Evolutionary conservation across 2,888 invertebrate species (phyloP), one percentile per base, ranked within the genome.

Genomic region (Lithophane semibrunnea): DNA sequence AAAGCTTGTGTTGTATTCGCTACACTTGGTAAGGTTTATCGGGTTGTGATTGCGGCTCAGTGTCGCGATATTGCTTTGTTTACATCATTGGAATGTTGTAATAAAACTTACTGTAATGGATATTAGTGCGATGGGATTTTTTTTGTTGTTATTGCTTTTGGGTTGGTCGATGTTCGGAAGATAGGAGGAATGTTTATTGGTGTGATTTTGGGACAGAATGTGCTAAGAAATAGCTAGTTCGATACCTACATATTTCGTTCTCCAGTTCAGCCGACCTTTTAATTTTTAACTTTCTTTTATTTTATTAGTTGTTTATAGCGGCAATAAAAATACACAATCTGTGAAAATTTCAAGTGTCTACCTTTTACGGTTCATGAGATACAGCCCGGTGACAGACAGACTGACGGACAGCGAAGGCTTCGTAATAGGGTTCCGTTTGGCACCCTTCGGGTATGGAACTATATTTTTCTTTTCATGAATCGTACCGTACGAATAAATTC

Each of bases 31-130:
- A 18, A n/a, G 44, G 44, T 66, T 82, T 73, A 52, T 29, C 10
- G 64, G 58, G 9, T 2, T 54, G 66, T 73, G 73, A 70, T 79
- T 84, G 52, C 42, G 49, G 64, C 68, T 83, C 73, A 64, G 42
- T 37, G 49, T 60, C 65, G 13, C 29, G 37, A 65, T 70, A 82
- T 84, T 79, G 65, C 60, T 84, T 80, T 84, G 75, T 82, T 71
- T 84, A 74, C 74, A 42, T 58, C 68, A 13, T 47, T 58, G 69
- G 73, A 73, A 84, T 71, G 71, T 67, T 54, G 37, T 71, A 83
- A 72, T 79, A 79, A 84, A 58, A 65, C 63, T 56, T 61, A 74
- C 29, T 56, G 24, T 52, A 56, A 3, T 66, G 13, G n/a, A 47
- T 77, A 60, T 52, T 54, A 54, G 18, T 42, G n/a, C 47, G 18